Evolutionary conservation across 2,888 invertebrate genomes (phyloP).

Genomic region (Eilema depressum): DNA sequence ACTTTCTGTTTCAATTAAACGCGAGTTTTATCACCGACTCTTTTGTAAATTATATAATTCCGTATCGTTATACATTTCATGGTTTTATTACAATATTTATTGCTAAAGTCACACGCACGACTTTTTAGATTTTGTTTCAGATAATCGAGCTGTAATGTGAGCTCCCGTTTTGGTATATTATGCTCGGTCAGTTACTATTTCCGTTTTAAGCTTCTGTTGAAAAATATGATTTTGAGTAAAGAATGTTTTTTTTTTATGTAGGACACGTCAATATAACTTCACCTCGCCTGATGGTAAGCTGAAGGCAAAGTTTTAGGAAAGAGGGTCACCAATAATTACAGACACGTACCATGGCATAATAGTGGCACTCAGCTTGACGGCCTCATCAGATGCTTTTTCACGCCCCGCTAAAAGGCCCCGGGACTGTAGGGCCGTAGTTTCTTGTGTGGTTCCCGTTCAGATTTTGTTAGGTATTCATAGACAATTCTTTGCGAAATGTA

Average conservation of each 20-base stretch:
- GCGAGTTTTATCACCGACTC: conserved; percentile 45
- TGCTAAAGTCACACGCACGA: conserved; percentile 31
- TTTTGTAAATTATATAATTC: conserved; percentile 46
- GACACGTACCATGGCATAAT: no score
- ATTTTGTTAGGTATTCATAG: no score
- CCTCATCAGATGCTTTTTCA: no score
- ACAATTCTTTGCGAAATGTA: no score
- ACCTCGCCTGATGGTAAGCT: no score
- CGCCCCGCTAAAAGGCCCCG: no score
- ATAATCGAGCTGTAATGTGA: conserved; percentile 24
- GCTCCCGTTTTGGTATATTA: conserved; percentile 1
- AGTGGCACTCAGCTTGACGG: no score
- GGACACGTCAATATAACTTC: no score
- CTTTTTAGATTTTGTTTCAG: conserved; percentile 31
- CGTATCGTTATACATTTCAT: conserved; percentile 43
- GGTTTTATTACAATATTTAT: conserved; percentile 44
- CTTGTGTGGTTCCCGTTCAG: not conserved
- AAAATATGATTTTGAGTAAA: not conserved
- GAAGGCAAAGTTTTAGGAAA: no score
- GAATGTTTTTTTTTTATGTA: no score
- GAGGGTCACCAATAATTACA: no score
- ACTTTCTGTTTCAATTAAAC: conserved; percentile 57
- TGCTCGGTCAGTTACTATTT: not conserved
- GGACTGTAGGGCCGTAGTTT: no score
- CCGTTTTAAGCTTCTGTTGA: not conserved